Evolutionary conservation across 2,113 vertebrate genomes (phyloP), one percentile per base, ranked within the genome.

Genomic region (Dryoscopus gambensis): DNA sequence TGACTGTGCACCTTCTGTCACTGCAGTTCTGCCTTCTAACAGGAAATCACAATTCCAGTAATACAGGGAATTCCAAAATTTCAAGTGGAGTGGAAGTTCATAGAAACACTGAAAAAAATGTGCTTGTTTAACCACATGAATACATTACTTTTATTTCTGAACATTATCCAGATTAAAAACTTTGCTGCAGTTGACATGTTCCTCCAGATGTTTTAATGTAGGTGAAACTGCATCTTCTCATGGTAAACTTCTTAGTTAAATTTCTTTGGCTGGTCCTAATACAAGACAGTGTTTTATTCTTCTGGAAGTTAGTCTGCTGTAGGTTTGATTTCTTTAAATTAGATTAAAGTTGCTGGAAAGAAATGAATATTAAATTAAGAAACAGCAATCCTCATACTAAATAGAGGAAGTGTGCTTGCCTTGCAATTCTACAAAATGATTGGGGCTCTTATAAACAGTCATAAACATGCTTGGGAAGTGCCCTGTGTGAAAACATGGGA

Each of bases 281-380:
- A 56, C 15, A 73, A 42, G 35, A 10, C 24, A 81, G 1, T 28
- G n/a, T 89, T 91, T 71, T 73, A 16, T 14, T 89, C 24, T 91
- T 14, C 50, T 33, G 60, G 49, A 71, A 44, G 21, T 87, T 71
- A n/a, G 28, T 53, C 49, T 71, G 31, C 52, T 82, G 9, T 73
- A 69, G 46, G 75, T 96, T 63, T 50, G 39, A 78, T 91, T 92
- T 92, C 46, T 87, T 91, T 60, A 94, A 91, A 87, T 95, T 63
- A 59, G 78, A 90, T 86, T 89, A 74, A 84, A 71, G 24, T 79
- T 70, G 30, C 65, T 92, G 69, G 73, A 91, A 92, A 87, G 44
- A 76, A 89, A 70, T 87, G 49, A 86, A 40, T 87, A 53, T 74
- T 91, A 57, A 77, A 89, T 95, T 74, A 90, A 93, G 84, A 77